Base-by-base conservation (phyloP, 92 coral and sea anemone genomes). In the Phymanthus crucifer region DNA sequence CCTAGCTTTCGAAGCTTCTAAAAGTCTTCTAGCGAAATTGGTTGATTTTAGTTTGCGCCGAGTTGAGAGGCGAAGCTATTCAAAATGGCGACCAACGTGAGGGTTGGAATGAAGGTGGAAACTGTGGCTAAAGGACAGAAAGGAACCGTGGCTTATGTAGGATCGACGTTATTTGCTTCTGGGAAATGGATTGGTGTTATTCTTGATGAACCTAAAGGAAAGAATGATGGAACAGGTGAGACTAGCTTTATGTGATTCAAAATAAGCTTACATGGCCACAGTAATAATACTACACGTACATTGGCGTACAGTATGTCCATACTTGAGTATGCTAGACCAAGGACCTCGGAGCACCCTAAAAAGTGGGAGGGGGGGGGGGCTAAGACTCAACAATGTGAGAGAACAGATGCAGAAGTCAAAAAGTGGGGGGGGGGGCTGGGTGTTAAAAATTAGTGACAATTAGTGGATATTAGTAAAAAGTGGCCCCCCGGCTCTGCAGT, bases 121-220 rank as follows among this genome's bases (percentile, higher is more conserved):
- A 91, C 94, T 67, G 89, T 83, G 3, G 97, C 97, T 7, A 96
- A 93, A 77, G 93, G 94, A 16, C 86, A 90, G 32, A 86, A 80
- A 18, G 99, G 99, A 19, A 93, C 99, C 14, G 97, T 96, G 1
- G 94, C 93, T 70, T 96, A 90, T 85, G 99, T 96, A 19, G 99
- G 99, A 7, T 88, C 99, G 23, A 96, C 99, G 11, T 87, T 85
- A 88, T 96, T 96, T 83, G 98, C 99, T 24, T 78, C 98, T 43
- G 99, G 99, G 9, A 96, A 96, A 71, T 96, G 99, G 99, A 96
- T 96, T 77, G 99, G 99, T 68, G 98, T 96, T 3, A 89, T 89
- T 80, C 88, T 96, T 71, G 97, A 93, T 71, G 99, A 96, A 74
- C 71, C 91, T 10, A 94, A 93, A 74, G 99, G 99, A 26, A 96